Evolutionary conservation across 2,888 invertebrate genomes (phyloP), one percentile per base, ranked within the genome.

Genomic region (Thalpophila matura): DNA sequence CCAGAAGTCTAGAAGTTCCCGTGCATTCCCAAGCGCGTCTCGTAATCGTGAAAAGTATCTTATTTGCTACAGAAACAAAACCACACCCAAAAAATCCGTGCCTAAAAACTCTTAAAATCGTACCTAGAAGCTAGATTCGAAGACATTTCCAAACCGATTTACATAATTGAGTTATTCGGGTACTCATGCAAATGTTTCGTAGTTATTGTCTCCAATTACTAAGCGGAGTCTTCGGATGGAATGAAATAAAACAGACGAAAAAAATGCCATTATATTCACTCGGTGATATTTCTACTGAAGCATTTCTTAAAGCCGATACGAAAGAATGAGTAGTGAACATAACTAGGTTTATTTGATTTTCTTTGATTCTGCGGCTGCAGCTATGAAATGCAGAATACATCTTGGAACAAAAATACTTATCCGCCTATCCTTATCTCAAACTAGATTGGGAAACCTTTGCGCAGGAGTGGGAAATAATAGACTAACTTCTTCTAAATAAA

Each of bases 221-320:
- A 47, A 54, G 55, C 40, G 51, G 24, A 27, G 63, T 55, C 60
- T 63, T 42, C 37, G 50, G 55, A 62, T 45, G 33, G 58, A 78
- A 65, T 43, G 57, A 51, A 74, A 77, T 74, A 72, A 75, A 79
- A 80, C 46, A 57, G 55, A 70, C 29, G 58, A 66, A 73, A 79
- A 79, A 73, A 74, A 73, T 56, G 10, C 20, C 60, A 56, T 64
- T 68, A 80, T 64, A 61, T 66, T 56, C 55, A 56, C 26, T 50
- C 46, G 43, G 40, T 38, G 43, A 42, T 37, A 42, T 54, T 26
- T 55, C 37, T 45, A 60, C 37, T 55, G 45, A 37, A 35, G 47
- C 55, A 51, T n/a, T 54, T 37, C 47, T 60, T 60, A 49, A 51
- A 69, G 46, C 47, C 42, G 27, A 10, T 45, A 24, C 42, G 31